Evolutionary conservation across 1,140 invertebrate genomes (phyloP).

Genomic region (Bombus soroeensis): DNA sequence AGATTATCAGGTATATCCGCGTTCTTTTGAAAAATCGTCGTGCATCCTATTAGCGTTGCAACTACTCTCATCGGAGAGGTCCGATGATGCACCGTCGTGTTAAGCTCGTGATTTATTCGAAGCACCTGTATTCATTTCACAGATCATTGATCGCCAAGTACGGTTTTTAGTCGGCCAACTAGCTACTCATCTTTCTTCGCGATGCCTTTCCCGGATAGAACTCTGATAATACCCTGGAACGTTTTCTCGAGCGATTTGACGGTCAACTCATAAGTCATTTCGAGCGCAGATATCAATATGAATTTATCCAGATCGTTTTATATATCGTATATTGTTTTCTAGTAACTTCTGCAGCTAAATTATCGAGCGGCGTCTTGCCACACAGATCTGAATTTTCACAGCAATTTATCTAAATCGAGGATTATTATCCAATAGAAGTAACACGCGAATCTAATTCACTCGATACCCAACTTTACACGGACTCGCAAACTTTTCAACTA

Average conservation of each 20-base stretch:
- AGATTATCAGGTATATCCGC: conserved; percentile 8
- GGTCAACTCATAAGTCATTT: background rate
- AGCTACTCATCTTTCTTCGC: conserved; percentile 10
- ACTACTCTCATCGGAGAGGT: background rate
- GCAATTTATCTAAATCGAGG: background rate
- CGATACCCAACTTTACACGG: too few relatives aligned
- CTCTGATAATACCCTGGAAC: background rate
- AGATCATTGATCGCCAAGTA: conserved; percentile 28
- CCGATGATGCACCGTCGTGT: conserved; percentile 18
- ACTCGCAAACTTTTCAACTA: too few relatives aligned
- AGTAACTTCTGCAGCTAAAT: background rate
- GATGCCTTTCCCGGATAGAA: background rate
- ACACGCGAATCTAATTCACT: background rate
- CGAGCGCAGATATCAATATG: background rate
- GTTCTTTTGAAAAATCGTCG: conserved; percentile 17
- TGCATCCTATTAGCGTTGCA: conserved; percentile 11
- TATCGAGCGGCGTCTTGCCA: background rate
- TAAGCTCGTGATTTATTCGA: conserved; percentile 31
- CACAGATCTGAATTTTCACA: background rate
- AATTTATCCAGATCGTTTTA: too few relatives aligned
- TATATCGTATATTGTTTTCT: background rate
- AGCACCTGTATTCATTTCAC: conserved; percentile 36
- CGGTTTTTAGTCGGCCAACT: conserved; percentile 13
- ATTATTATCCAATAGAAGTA: background rate
- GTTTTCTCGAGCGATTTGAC: background rate